Percentiles rank a stretch among this genome's conserved stretches.
These are phyloP conservation scores for Anoura caudifer DNA, from an alignment of 2,113 vertebrate species.

Conservation along the genomic window DNA sequence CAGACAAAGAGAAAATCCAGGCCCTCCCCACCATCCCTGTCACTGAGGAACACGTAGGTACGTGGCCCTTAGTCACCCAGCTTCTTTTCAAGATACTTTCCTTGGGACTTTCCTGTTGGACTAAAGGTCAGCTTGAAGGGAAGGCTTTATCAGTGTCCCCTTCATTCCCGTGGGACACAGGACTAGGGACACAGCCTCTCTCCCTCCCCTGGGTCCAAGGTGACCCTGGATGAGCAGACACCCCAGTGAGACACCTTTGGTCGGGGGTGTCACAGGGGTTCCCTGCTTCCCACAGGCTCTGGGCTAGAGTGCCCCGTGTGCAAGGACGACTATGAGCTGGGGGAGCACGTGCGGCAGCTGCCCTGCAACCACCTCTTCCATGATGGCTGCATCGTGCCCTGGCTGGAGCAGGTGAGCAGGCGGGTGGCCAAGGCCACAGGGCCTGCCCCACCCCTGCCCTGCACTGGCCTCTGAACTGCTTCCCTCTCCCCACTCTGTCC, in stretches of 20 bases:
- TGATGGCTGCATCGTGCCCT: slow-evolving; percentile 96
- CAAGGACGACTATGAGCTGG: slow-evolving; percentile 95
- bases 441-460: accelerated
- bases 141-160: background rate
- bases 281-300: slow-evolving; percentile 80
- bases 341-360: slow-evolving; percentile 92
- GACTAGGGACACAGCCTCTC: background rate
- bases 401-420: slow-evolving; percentile 94
- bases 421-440: accelerated
- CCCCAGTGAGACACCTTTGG: background rate
- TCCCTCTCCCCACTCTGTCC: background rate
- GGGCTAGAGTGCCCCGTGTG: slow-evolving; percentile 97
- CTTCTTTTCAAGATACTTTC: background rate
- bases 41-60: slow-evolving; percentile 95
- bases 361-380: slow-evolving; percentile 99
- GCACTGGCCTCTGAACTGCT: background rate
- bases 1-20: slow-evolving; percentile 96
- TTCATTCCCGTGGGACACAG: background rate
- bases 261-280: background rate
- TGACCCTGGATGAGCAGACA: background rate
- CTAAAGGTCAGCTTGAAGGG: background rate
- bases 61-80: background rate
- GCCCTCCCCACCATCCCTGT: slow-evolving; percentile 93
- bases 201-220: background rate
- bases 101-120: background rate